These are phyloP conservation scores for Drosophila bocqueti DNA, from an alignment of 1,140 invertebrate genomes.

Conservation along the genomic window DNA sequence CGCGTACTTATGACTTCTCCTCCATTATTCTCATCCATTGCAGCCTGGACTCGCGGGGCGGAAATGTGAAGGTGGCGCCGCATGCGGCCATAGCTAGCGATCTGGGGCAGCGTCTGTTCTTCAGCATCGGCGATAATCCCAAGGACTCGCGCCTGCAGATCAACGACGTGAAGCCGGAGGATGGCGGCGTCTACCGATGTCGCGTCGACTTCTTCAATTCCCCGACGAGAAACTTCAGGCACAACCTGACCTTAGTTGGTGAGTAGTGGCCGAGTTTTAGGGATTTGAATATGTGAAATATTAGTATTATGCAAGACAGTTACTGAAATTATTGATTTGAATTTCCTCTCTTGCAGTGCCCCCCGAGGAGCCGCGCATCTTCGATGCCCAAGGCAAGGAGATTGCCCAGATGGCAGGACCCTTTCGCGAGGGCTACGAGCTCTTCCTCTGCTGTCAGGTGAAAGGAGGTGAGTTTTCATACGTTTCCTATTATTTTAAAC, in stretches of 20 bases:
- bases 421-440: conserved; percentile 92
- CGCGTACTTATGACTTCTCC: conserved; percentile 40
- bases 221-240: conserved; percentile 92
- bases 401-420: conserved; percentile 91
- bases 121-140: conserved; percentile 89
- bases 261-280: conserved; percentile 77
- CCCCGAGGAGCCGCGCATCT: conserved; percentile 91
- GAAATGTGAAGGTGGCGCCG: conserved; percentile 87
- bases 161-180: conserved; percentile 89
- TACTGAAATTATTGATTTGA: not conserved
- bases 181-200: conserved; percentile 93
- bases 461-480: conserved; percentile 89
- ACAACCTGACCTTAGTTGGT: conserved; percentile 95
- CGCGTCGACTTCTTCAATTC: conserved; percentile 94
- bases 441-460: conserved; percentile 93
- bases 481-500: not conserved
- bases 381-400: conserved; percentile 92
- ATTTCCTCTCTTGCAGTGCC: conserved; percentile 87
- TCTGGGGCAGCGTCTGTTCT: conserved; percentile 90
- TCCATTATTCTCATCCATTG: conserved; percentile 58
- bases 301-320: not conserved
- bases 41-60: conserved; percentile 91
- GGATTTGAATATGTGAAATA: not conserved
- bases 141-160: conserved; percentile 90
- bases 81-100: conserved; percentile 92